Conservation (phyloP, 2,888 invertebrate genomes). For the Nudaria mundana region DNA sequence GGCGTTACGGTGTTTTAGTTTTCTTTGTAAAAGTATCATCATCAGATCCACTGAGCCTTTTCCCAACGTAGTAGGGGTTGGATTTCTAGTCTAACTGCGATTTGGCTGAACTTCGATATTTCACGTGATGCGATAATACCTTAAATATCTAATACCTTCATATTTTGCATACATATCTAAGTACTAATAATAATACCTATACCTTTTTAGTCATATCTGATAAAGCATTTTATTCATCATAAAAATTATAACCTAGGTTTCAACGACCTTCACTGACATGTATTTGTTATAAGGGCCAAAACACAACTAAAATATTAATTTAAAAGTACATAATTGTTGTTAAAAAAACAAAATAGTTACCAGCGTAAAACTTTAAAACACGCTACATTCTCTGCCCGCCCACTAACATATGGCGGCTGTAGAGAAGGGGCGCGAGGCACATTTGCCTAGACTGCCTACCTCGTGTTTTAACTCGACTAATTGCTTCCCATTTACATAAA, state of each 20-base stretch:
- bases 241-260: not conserved
- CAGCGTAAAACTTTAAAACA: constrained; percentile 33
- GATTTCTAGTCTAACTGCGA: too few species aligned
- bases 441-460: constrained; percentile 77
- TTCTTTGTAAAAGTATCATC: too few species aligned
- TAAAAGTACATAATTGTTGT: too few species aligned
- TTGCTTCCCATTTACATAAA: constrained; percentile 80
- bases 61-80: too few species aligned
- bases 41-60: too few species aligned
- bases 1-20: too few species aligned
- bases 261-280: constrained; percentile 11
- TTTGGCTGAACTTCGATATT: too few species aligned
- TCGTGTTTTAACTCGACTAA: constrained; percentile 80
- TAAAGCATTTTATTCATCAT: not conserved
- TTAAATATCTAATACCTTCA: too few species aligned
- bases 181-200: too few species aligned
- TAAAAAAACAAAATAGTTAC: constrained; percentile 13
- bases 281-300: constrained; percentile 9
- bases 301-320: constrained; percentile 26
- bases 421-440: constrained; percentile 68
- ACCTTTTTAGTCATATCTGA: too few species aligned
- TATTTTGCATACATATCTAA: too few species aligned
- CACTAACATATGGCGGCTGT: constrained; percentile 68
- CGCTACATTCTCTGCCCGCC: constrained; percentile 58
- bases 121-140: too few species aligned